Percentiles rank a stretch among this genome's conserved stretches.
Conservation (phyloP, 2,113 vertebrate genomes). For the Dendrocopos noguchii region DNA sequence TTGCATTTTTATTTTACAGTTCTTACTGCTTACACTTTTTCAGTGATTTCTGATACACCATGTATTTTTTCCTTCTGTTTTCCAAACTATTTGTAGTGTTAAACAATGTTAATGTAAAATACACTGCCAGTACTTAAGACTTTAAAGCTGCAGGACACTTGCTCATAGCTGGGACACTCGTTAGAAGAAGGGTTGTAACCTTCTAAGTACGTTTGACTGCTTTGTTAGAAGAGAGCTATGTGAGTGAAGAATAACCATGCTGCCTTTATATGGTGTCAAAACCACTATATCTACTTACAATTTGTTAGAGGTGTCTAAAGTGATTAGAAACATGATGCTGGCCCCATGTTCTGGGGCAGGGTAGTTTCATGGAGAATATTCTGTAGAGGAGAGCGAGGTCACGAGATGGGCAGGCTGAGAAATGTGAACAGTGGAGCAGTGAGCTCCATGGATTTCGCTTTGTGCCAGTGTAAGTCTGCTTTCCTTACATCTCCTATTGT, state of each 20-base stretch:
- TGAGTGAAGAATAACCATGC: background rate
- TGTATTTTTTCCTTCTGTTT: background rate
- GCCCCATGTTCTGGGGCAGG: accelerated
- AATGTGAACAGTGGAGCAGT: background rate
- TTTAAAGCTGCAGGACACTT: background rate
- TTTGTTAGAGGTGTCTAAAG: background rate
- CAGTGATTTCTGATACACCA: background rate
- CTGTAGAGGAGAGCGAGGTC: background rate
- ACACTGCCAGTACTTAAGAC: background rate
- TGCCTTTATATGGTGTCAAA: background rate
- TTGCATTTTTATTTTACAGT: background rate
- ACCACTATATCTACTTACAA: background rate
- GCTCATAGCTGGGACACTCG: background rate
- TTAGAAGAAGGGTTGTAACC: conserved; percentile 12
- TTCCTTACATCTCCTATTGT: background rate
- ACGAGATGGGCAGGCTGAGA: background rate
- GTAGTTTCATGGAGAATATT: background rate
- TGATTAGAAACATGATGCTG: background rate
- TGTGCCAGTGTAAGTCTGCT: background rate
- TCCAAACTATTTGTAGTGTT: background rate
- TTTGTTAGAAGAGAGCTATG: background rate
- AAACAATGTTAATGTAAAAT: background rate
- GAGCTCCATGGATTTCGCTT: background rate
- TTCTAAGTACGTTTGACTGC: background rate
- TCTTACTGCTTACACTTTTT: background rate